A percentile compares a stretch with the other conserved stretches of the same genome.
These are phyloP conservation scores for Tinea pellionella DNA, from an alignment of 2,888 invertebrate genomes.

Conservation along the genomic window DNA sequence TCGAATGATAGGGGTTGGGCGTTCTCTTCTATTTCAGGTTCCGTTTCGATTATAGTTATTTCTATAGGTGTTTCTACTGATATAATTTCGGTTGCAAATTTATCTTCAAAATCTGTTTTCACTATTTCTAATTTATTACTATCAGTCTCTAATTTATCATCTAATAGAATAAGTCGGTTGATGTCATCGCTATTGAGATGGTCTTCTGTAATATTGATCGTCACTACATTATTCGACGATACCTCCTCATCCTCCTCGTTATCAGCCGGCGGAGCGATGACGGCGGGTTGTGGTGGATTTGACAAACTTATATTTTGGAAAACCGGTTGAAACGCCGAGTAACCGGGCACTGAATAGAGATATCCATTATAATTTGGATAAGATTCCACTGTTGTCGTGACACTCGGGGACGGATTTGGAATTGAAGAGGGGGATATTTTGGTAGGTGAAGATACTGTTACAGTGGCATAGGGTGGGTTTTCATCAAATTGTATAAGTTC, in stretches of 20 bases:
- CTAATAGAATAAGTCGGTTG: not conserved
- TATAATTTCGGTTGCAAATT: slow-evolving; percentile 43
- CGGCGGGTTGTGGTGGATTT: not conserved
- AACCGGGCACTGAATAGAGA: slow-evolving; percentile 55
- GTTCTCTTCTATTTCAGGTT: not conserved
- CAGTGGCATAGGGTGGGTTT: slow-evolving; percentile 32
- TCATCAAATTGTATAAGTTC: slow-evolving; percentile 16
- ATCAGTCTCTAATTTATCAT: not conserved
- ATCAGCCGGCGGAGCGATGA: slow-evolving; percentile 22
- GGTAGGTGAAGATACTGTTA: slow-evolving; percentile 38
- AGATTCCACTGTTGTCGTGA: slow-evolving; percentile 40
- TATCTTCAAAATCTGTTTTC: slow-evolving; percentile 50
- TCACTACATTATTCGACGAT: not conserved
- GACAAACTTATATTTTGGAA: slow-evolving; percentile 24
- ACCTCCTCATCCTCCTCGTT: slow-evolving; percentile 21
- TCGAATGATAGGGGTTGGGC: no score
- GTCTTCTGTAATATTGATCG: not conserved
- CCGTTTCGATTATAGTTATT: not conserved
- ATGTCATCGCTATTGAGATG: not conserved
- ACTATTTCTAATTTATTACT: not conserved
- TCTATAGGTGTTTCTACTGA: slow-evolving; percentile 26
- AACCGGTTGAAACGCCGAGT: slow-evolving; percentile 58
- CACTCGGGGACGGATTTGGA: slow-evolving; percentile 57
- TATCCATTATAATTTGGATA: slow-evolving; percentile 45
- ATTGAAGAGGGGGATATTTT: slow-evolving; percentile 63